These are phyloP conservation scores for Rousettus madagascariensis DNA, from an alignment of 2,797 vertebrate genomes.

Conservation along the genomic window DNA sequence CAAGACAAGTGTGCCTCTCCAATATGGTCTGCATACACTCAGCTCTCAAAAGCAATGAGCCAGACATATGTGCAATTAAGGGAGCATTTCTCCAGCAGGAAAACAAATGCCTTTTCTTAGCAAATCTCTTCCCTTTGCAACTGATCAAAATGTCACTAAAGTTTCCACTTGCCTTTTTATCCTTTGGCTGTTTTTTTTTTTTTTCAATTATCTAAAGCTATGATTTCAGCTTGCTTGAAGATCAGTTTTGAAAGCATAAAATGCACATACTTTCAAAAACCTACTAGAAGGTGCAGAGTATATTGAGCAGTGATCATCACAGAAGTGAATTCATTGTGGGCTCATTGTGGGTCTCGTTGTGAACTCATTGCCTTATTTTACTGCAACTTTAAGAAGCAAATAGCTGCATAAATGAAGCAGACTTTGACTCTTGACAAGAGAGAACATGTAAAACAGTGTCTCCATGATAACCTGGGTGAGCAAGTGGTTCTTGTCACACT, in stretches of 20 bases:
- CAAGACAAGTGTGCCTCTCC: not conserved
- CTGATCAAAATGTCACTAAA: slow-evolving; percentile 61
- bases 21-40: slow-evolving; percentile 17
- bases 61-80: slow-evolving; percentile 77
- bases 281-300: not conserved
- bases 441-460: not conserved
- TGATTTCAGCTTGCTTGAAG: slow-evolving; percentile 70
- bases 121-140: slow-evolving; percentile 55
- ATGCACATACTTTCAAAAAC: slow-evolving; percentile 50
- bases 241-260: not conserved
- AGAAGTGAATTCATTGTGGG: not conserved
- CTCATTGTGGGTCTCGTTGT: too few species aligned
- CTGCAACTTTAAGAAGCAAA: slow-evolving; percentile 40
- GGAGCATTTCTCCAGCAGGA: slow-evolving; percentile 74
- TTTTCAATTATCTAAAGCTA: slow-evolving; percentile 42
- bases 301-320: not conserved
- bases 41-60: slow-evolving; percentile 68
- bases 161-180: slow-evolving; percentile 66
- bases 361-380: slow-evolving; percentile 24
- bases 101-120: slow-evolving; percentile 74
- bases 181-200: slow-evolving; percentile 33
- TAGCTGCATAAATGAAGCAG: not conserved
- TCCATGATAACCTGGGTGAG: not conserved
- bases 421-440: not conserved
- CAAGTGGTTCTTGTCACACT: not conserved